phyloP scores from a whole-genome alignment of 2,113 vertebrate genomes.

The Cynoglossus semilaevis region DNA sequence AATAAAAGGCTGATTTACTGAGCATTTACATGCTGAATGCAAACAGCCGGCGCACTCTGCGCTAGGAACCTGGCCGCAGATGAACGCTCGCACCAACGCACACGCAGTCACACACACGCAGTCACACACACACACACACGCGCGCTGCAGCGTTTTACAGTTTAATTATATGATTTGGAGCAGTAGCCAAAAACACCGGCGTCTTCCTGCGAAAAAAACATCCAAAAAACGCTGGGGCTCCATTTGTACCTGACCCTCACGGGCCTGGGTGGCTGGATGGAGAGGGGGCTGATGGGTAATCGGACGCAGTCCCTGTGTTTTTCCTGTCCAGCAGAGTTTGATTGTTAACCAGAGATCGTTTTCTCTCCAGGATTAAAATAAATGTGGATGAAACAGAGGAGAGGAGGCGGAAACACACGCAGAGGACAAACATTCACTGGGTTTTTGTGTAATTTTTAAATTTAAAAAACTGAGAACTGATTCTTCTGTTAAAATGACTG shows the following conservation, averaged over 20 bases:
- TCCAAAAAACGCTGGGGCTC: slow-evolving; percentile 72
- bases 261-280: slow-evolving; percentile 47
- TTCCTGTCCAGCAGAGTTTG: slow-evolving; percentile 68
- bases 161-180: slow-evolving; percentile 82
- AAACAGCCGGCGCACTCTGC: slow-evolving; percentile 70
- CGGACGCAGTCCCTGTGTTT: slow-evolving; percentile 76
- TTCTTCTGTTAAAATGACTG: slow-evolving; percentile 6
- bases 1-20: slow-evolving; percentile 84
- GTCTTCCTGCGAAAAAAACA: slow-evolving; percentile 75
- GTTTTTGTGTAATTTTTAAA: too few relatives aligned
- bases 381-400: slow-evolving; percentile 52
- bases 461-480: too few relatives aligned
- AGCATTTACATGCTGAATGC: slow-evolving; percentile 83
- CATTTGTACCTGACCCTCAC: slow-evolving; percentile 76
- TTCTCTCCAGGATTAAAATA: slow-evolving; percentile 57
- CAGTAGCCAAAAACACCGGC: slow-evolving; percentile 67
- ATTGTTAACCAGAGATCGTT: slow-evolving; percentile 75
- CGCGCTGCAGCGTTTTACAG: slow-evolving; percentile 69
- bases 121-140: slow-evolving; percentile 18
- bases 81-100: slow-evolving; percentile 34
- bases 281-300: slow-evolving; percentile 64
- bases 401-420: slow-evolving; percentile 15
- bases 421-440: slow-evolving; percentile 7
- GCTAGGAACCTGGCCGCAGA: slow-evolving; percentile 50
- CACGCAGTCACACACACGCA: slow-evolving; percentile 15